Evolutionary conservation across 2,797 vertebrate species (phyloP), one percentile per base, ranked within the genome.

Genomic region (Pseudochromis fuscus): DNA sequence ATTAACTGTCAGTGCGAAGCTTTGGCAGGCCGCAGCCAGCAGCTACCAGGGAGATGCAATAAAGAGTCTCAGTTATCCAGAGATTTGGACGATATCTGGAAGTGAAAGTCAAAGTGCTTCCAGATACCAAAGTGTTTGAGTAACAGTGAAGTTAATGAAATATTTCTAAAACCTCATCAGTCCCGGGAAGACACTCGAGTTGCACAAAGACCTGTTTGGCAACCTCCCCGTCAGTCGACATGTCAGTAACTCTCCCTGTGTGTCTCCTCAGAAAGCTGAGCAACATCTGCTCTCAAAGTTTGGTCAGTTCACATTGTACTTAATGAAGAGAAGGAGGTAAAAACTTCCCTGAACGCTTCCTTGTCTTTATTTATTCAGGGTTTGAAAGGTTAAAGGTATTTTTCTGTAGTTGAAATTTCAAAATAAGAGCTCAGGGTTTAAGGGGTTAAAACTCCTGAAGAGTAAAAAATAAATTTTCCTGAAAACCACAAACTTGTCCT

Each of bases 1-100:
- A 81, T 81, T n/a, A 72, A 82, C 60, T 18, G n/a, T 79, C 50
- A 42, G 58, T 35, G 56, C 44, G 68, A 58, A 58, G 66, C 58
- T 53, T 66, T 18, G 59, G 67, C 67, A 38, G 61, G 63, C 28
- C 37, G 70, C 50, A 1, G 48, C 61, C 50, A 1, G 48, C 61
- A 33, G 30, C 24, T 35, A 45, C 55, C 24, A n/a, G 52, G 68
- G 52, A 24, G 45, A 3, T 5, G 19, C 6, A 63, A 45, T 28
- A 28, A 56, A 56, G 46, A 72, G 49, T 51, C 53, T 51, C 21
- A 44, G 24, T 44, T 38, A 44, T 55, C 7, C 8, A 19, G 33
- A 59, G 45, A 79, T 75, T 21, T 28, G 31, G 37, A 15, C 27
- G 60, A 60, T 60, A 19, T 62, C 5, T 35, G 49, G 12, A 40